Percentiles rank a stretch among this genome's conserved stretches.
Conservation (phyloP, 1,140 invertebrate genomes). For the Calosoma granatense region DNA sequence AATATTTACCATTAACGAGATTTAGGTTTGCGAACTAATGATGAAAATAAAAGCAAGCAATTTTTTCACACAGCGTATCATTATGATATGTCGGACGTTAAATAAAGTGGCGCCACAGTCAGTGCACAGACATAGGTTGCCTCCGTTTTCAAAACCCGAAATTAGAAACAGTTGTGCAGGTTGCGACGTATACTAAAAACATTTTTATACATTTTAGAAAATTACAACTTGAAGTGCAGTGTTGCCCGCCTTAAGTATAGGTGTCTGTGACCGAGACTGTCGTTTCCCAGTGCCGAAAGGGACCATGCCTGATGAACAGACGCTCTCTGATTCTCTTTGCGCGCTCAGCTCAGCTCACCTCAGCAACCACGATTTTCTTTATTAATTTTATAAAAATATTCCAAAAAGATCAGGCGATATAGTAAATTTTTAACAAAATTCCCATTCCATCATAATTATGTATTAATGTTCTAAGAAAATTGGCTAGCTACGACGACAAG, state of each 20-base stretch:
- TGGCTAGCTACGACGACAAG: no score
- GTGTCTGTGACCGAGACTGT: not conserved
- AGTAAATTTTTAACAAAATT: not conserved
- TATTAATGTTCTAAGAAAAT: not conserved
- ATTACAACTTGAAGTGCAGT: not conserved
- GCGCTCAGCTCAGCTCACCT: not conserved
- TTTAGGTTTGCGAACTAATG: not conserved
- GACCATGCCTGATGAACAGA: no score
- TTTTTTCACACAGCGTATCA: not conserved
- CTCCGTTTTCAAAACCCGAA: not conserved
- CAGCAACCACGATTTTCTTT: not conserved
- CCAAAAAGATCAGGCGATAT: not conserved
- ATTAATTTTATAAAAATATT: not conserved
- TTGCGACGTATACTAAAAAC: not conserved
- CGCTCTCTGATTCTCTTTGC: no score
- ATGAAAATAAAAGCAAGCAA: not conserved
- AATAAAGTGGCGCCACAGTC: not conserved
- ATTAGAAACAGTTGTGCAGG: not conserved
- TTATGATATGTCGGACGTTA: not conserved
- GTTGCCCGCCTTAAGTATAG: constrained; percentile 1
- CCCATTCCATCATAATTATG: not conserved
- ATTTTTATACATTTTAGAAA: constrained; percentile 9
- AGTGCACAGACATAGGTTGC: not conserved
- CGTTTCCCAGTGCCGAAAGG: not conserved
- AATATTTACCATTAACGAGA: not conserved